Conservation (phyloP, 2,113 vertebrate species). For the Columba janthina region DNA sequence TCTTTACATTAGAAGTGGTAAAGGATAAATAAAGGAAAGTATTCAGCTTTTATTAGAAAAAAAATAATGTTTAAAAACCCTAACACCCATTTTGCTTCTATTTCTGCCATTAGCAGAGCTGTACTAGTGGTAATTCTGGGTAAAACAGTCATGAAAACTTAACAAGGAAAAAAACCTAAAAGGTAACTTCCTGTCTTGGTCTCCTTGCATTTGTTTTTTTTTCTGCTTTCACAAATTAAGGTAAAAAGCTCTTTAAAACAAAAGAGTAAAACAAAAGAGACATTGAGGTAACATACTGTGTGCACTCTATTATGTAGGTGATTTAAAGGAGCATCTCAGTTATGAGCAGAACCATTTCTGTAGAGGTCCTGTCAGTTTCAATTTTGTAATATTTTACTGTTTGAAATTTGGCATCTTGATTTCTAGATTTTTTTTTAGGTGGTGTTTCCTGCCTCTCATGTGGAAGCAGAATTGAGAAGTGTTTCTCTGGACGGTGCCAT, state of each 20-base stretch:
- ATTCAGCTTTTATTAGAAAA: neutral
- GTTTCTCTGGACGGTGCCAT: neutral
- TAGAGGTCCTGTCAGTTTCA: neutral
- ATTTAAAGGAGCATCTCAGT: neutral
- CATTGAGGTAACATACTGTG: neutral
- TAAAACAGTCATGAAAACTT: neutral
- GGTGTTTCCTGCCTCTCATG: neutral
- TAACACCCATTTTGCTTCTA: neutral
- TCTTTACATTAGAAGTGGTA: neutral
- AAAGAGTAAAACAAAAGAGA: neutral
- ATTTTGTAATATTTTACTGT: neutral
- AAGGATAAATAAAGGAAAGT: neutral
- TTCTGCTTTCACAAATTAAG: neutral
- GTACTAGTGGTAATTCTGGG: neutral
- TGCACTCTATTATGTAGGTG: neutral
- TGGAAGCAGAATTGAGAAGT: neutral
- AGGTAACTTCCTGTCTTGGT: neutral
- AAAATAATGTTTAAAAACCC: neutral
- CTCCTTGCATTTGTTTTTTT: neutral
- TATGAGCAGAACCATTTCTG: neutral
- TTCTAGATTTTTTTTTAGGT: neutral
- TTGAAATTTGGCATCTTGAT: neutral
- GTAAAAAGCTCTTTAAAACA: neutral
- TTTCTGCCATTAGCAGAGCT: neutral
- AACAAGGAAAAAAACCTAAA: neutral